These are phyloP conservation scores for Xiphophorus couchianus DNA, from an alignment of 2,113 vertebrate genomes.

Conservation along the genomic window DNA sequence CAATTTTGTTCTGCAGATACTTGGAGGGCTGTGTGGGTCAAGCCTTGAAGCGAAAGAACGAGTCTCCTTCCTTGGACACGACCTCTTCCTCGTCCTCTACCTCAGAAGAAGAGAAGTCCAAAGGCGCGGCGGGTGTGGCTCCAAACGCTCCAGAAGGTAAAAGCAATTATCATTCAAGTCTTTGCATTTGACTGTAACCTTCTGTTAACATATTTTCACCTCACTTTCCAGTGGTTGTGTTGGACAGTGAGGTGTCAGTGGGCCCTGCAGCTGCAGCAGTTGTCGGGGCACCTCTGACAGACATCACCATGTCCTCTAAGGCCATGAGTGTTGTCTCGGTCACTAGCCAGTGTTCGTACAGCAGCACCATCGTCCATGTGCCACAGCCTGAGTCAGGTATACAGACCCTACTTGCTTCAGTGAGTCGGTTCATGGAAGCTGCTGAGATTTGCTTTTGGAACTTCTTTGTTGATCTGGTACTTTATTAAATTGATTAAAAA, in stretches of 20 bases:
- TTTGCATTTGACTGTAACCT: neutral
- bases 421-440: constrained; percentile 2
- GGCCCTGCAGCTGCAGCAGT: constrained; percentile 59
- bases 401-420: neutral
- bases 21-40: constrained; percentile 86
- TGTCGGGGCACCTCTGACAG: constrained; percentile 77
- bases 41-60: constrained; percentile 86
- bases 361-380: constrained; percentile 85
- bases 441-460: neutral
- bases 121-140: constrained; percentile 50
- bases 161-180: constrained; percentile 13
- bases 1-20: constrained; percentile 76
- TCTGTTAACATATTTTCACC: constrained; percentile 13
- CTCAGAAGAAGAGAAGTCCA: constrained; percentile 84
- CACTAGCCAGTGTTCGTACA: constrained; percentile 89
- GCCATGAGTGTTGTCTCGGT: constrained; percentile 86
- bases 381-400: constrained; percentile 88
- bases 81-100: constrained; percentile 86
- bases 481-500: neutral
- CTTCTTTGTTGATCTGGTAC: neutral
- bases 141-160: constrained; percentile 74
- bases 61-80: constrained; percentile 76
- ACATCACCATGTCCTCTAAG: constrained; percentile 81
- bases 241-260: constrained; percentile 71
- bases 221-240: constrained; percentile 60